Evolutionary conservation across 2,888 invertebrate species (phyloP).

Genomic region (Ectropis crepuscularia): DNA sequence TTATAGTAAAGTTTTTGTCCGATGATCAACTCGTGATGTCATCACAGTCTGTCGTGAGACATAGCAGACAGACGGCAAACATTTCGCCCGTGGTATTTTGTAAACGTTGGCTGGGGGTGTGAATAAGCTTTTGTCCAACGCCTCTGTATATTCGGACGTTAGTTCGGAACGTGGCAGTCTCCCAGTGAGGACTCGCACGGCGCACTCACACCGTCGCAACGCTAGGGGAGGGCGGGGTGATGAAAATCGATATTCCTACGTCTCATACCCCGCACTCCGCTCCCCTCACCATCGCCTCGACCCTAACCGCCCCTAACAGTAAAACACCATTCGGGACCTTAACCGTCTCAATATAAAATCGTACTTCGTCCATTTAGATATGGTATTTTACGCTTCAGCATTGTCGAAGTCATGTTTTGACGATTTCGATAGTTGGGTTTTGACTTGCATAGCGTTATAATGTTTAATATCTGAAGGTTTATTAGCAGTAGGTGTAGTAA

Average conservation of each 20-base stretch:
- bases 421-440: conserved; percentile 46
- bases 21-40: conserved; percentile 26
- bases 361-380: conserved; percentile 54
- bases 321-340: conserved; percentile 76
- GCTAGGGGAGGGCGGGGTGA: conserved; percentile 77
- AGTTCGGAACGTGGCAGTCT: conserved; percentile 63
- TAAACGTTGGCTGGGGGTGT: conserved; percentile 51
- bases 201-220: conserved; percentile 81
- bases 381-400: conserved; percentile 44
- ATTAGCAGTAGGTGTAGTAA: conserved; percentile 11
- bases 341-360: conserved; percentile 70
- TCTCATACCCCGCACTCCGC: conserved; percentile 74
- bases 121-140: conserved; percentile 68
- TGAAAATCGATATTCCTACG: conserved; percentile 83
- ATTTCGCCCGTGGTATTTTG: conserved; percentile 52
- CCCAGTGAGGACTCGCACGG: conserved; percentile 66
- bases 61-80: conserved; percentile 33
- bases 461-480: conserved; percentile 1
- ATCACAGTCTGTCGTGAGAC: conserved; percentile 29
- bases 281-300: conserved; percentile 65
- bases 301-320: conserved; percentile 81
- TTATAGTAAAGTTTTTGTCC: conserved; percentile 19
- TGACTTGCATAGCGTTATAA: not conserved
- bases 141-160: conserved; percentile 60
- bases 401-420: conserved; percentile 56